Evolutionary conservation across 2,888 invertebrate genomes (phyloP).

Genomic region (Hydropsyche betteni): DNA sequence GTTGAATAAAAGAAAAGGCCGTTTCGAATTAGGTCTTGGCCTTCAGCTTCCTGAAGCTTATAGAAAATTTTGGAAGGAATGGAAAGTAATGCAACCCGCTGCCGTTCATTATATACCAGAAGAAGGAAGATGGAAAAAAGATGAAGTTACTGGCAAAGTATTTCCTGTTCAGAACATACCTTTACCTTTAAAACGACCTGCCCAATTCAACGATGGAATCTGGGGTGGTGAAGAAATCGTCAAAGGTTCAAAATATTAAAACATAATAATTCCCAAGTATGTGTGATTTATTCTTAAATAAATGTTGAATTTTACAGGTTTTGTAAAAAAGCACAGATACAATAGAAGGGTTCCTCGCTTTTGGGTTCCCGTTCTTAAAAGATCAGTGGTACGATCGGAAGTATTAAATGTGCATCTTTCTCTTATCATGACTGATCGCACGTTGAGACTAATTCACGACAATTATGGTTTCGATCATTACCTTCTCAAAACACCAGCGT

Average conservation of each 20-base stretch:
- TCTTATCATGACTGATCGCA: constrained; percentile 83
- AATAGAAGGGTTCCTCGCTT: constrained; percentile 80
- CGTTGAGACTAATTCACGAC: constrained; percentile 85
- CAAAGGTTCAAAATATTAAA: constrained; percentile 66
- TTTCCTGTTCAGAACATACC: constrained; percentile 78
- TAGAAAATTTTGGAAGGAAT: constrained; percentile 86
- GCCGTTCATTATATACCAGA: constrained; percentile 77
- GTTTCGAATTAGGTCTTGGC: constrained; percentile 74
- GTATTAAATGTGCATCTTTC: constrained; percentile 86
- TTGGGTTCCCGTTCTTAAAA: constrained; percentile 86
- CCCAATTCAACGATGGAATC: constrained; percentile 83
- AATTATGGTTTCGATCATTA: constrained; percentile 95
- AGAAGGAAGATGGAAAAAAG: constrained; percentile 76
- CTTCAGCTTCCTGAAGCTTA: constrained; percentile 80
- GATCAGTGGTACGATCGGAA: constrained; percentile 88
- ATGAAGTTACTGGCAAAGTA: constrained; percentile 78
- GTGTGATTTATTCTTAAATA: neutral
- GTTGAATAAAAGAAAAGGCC: constrained; percentile 63
- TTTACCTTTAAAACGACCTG: constrained; percentile 79
- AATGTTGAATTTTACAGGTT: constrained; percentile 62
- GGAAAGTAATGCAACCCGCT: constrained; percentile 74
- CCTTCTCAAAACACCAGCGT: constrained; percentile 90
- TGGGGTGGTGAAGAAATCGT: constrained; percentile 98
- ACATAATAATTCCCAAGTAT: neutral
- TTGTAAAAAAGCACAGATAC: constrained; percentile 70